phyloP scores from a whole-genome alignment of 2,113 vertebrate genomes.

The Oxygymnocypris stewartii region DNA sequence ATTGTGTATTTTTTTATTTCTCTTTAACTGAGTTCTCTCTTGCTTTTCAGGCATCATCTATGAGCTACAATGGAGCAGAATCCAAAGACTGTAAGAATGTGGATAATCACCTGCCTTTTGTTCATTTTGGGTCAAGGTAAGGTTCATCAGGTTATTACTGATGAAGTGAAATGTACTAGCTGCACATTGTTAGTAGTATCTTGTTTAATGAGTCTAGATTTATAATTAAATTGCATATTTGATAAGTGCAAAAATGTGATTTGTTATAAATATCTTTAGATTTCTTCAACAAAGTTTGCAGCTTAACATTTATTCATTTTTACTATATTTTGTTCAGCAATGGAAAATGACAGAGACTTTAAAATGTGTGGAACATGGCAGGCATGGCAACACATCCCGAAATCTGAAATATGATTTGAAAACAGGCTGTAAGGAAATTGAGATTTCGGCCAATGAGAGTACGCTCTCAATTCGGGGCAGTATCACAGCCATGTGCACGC shows the following conservation, averaged over 20 bases:
- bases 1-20: neutral
- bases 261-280: neutral
- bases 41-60: slow-evolving; percentile 18
- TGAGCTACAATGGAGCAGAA: slow-evolving; percentile 29
- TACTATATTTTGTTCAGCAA: slow-evolving; percentile 3
- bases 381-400: neutral
- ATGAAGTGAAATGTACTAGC: neutral
- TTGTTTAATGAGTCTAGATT: neutral
- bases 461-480: slow-evolving; percentile 63
- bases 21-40: neutral
- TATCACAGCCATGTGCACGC: slow-evolving; percentile 58
- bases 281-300: neutral
- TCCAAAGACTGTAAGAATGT: neutral
- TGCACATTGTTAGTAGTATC: neutral
- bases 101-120: neutral
- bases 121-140: slow-evolving; percentile 17
- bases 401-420: slow-evolving; percentile 59
- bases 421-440: slow-evolving; percentile 59
- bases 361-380: slow-evolving; percentile 72
- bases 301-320: neutral
- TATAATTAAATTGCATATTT: neutral
- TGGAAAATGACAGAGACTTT: slow-evolving; percentile 58
- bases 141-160: neutral
- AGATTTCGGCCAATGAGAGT: slow-evolving; percentile 63
- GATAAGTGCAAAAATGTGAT: neutral